A percentile compares a stretch with the other conserved stretches of the same genome.
phyloP scores from a whole-genome alignment of 1,140 invertebrate genomes.

The Hylaeus volcanicus region DNA sequence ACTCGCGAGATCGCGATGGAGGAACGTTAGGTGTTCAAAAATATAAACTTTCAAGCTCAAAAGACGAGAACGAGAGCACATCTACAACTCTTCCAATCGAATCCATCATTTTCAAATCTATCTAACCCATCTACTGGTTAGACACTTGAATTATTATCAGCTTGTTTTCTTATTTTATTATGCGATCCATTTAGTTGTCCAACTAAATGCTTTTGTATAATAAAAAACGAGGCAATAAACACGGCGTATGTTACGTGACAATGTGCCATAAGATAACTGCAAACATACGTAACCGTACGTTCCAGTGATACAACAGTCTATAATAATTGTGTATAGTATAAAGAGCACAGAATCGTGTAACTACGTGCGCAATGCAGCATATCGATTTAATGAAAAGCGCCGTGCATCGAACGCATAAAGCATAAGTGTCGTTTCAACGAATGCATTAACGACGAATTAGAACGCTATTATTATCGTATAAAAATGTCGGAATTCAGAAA shows the following conservation, averaged over 20 bases:
- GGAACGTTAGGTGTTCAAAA: no score
- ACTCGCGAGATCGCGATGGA: no score
- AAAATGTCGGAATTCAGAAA: no score
- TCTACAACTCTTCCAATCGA: no score
- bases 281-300: slow-evolving; percentile 16
- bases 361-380: slow-evolving; percentile 50
- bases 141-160: no score
- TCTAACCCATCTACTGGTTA: no score
- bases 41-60: no score
- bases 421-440: slow-evolving; percentile 40
- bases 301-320: slow-evolving; percentile 29
- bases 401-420: slow-evolving; percentile 45
- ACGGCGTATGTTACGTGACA: slow-evolving; percentile 41
- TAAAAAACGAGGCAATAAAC: slow-evolving; percentile 25
- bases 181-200: neutral
- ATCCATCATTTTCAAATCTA: no score
- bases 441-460: neutral
- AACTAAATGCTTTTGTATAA: neutral
- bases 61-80: no score
- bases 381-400: slow-evolving; percentile 50
- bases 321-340: slow-evolving; percentile 46
- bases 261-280: slow-evolving; percentile 35
- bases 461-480: neutral
- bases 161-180: no score
- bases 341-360: slow-evolving; percentile 51